phyloP scores from a whole-genome alignment of 2,797 vertebrate genomes.

The Gorsachius magnificus region DNA sequence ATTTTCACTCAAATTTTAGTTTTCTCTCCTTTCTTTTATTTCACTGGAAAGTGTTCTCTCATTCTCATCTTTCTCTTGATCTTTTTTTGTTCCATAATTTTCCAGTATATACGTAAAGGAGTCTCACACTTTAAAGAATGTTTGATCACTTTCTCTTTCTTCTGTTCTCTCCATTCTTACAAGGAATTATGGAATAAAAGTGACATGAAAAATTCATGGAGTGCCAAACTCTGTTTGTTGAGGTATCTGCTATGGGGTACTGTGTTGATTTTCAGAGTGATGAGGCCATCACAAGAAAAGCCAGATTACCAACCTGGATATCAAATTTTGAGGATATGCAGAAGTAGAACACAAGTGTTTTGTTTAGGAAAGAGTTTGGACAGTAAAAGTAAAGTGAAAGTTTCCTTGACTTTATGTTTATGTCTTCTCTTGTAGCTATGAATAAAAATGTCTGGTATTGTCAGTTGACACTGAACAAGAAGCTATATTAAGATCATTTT shows the following conservation, averaged over 20 bases:
- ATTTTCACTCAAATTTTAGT: neutral
- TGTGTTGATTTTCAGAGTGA: neutral
- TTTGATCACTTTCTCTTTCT: neutral
- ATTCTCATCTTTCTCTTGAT: neutral
- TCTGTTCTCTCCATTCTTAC: neutral
- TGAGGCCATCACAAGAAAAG: neutral
- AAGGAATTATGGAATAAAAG: neutral
- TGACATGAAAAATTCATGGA: neutral
- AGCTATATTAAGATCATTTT: neutral
- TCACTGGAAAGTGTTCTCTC: neutral
- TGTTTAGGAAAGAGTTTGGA: neutral
- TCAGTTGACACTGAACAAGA: neutral
- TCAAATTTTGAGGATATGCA: neutral
- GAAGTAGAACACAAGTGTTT: neutral
- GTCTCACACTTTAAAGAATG: neutral
- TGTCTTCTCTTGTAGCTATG: neutral
- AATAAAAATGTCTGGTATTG: neutral
- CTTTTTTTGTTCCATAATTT: neutral
- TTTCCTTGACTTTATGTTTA: neutral
- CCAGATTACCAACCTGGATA: neutral
- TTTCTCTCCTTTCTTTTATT: neutral
- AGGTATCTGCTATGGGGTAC: neutral
- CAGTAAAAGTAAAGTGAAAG: neutral
- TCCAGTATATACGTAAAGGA: neutral
- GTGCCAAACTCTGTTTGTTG: neutral